Evolutionary conservation across 2,888 invertebrate genomes (phyloP).

Genomic region (Pherbina coryleti): DNA sequence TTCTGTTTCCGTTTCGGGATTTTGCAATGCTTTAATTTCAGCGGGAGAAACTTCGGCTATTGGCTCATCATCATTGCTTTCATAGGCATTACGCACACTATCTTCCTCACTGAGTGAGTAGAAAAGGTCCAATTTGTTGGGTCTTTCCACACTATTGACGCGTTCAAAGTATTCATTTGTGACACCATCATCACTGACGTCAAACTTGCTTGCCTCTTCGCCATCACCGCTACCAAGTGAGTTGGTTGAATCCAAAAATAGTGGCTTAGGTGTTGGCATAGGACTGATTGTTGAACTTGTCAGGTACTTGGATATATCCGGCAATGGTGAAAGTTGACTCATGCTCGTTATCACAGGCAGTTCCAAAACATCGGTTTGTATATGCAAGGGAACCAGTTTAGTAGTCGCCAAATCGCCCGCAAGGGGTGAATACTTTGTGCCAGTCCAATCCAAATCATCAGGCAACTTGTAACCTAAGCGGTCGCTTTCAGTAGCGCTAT

Average conservation of each 20-base stretch:
- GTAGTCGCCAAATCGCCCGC: slow-evolving; percentile 49
- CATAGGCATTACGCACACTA: slow-evolving; percentile 51
- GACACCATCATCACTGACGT: slow-evolving; percentile 66
- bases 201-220: slow-evolving; percentile 50
- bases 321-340: slow-evolving; percentile 60
- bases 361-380: slow-evolving; percentile 44
- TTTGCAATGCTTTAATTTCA: not conserved
- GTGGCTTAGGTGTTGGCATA: slow-evolving; percentile 52
- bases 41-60: not conserved
- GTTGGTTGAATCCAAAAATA: slow-evolving; percentile 55
- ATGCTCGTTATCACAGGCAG: slow-evolving; percentile 56
- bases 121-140: slow-evolving; percentile 62
- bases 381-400: slow-evolving; percentile 45
- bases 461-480: slow-evolving; percentile 52
- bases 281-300: slow-evolving; percentile 54
- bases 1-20: slow-evolving; percentile 19
- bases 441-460: slow-evolving; percentile 52
- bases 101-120: slow-evolving; percentile 63
- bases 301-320: slow-evolving; percentile 56
- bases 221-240: slow-evolving; percentile 45
- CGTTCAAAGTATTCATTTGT: slow-evolving; percentile 69
- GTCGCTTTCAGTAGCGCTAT: slow-evolving; percentile 61
- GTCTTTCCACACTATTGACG: slow-evolving; percentile 66
- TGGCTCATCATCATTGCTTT: slow-evolving; percentile 24
- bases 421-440: slow-evolving; percentile 48